These are phyloP conservation scores for Scaptodrosophila lebanonensis DNA, from an alignment of 1,140 invertebrate species.

Conservation along the genomic window DNA sequence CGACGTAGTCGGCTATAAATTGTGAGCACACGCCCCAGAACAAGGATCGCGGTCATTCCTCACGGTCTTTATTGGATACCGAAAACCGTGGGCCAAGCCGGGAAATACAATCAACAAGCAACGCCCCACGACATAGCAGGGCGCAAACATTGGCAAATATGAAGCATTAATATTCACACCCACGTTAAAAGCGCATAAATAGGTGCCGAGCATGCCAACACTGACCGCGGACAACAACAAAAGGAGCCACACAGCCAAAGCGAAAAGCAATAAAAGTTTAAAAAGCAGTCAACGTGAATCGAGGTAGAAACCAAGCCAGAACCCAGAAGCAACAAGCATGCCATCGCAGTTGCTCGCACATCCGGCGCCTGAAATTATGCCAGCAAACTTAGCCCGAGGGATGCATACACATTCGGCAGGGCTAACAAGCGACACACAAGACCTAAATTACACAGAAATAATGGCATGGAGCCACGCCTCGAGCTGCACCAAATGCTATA, in stretches of 20 bases:
- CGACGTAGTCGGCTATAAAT: conserved; percentile 53
- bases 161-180: conserved; percentile 73
- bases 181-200: conserved; percentile 74
- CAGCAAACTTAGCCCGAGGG: conserved; percentile 23
- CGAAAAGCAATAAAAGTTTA: conserved; percentile 14
- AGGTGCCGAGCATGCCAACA: conserved; percentile 45
- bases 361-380: conserved; percentile 55
- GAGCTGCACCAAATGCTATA: too few relatives aligned
- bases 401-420: conserved; percentile 36
- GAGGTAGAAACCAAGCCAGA: too few relatives aligned
- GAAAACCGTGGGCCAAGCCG: conserved; percentile 31
- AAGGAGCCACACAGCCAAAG: background rate
- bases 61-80: conserved; percentile 13
- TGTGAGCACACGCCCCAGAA: conserved; percentile 32
- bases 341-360: conserved; percentile 33
- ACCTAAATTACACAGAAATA: conserved; percentile 44
- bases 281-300: too few relatives aligned
- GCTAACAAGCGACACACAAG: conserved; percentile 18
- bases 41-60: conserved; percentile 23
- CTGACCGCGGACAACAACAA: conserved; percentile 19
- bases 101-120: conserved; percentile 70
- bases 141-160: conserved; percentile 43
- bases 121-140: conserved; percentile 36
- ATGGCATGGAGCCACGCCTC: conserved; percentile 40
- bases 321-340: too few relatives aligned